Base-by-base conservation (phyloP, 2,888 invertebrate genomes). In the Campaea margaritaria region DNA sequence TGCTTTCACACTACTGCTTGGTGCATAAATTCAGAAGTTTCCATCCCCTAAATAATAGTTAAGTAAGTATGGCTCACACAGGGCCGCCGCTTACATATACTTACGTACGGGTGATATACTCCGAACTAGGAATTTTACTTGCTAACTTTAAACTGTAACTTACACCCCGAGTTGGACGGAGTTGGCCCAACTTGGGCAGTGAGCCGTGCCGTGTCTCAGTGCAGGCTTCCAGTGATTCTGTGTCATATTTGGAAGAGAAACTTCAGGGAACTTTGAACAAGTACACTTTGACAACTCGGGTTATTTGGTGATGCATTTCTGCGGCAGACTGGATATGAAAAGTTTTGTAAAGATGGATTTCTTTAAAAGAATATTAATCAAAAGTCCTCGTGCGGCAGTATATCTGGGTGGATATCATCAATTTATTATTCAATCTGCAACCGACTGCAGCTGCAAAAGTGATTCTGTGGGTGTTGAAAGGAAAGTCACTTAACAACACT, bases 61-160 rank as follows among this genome's bases (percentile, higher is more conserved):
- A 2, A 12, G 12, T 36, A 46, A 46, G 34, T 46, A 41, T 54
- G 41, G 4, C n/a, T 27, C 11, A 21, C 21, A 5, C 5, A 10
- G n/a, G n/a, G 36, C 13, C 16, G 14, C 15, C 21, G 13, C 21
- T 21, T 21, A 3, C 27, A 34, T 39, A 31, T 41, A 46, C 34
- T 53, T 41, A 15, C n/a, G n/a, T n/a, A n/a, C 41, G 13, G 31
- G 7, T 56, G 49, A 49, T 56, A 39, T 31, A 56, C 50, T 50
- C 39, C 44, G 16, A 11, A 14, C 44, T 16, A 56, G 49, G 31
- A 49, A 56, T 56, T 31, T 45, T 56, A 49, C 28, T 41, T 11
- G 16, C 43, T 42, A 55, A 48, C 34, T 56, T 56, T 49, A 56
- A 56, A 56, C 39, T 56, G 28, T 49, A 56, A 56, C 27, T 56